Evolutionary conservation across 2,113 vertebrate species (phyloP).

Genomic region (Beaufortia kweichowensis): DNA sequence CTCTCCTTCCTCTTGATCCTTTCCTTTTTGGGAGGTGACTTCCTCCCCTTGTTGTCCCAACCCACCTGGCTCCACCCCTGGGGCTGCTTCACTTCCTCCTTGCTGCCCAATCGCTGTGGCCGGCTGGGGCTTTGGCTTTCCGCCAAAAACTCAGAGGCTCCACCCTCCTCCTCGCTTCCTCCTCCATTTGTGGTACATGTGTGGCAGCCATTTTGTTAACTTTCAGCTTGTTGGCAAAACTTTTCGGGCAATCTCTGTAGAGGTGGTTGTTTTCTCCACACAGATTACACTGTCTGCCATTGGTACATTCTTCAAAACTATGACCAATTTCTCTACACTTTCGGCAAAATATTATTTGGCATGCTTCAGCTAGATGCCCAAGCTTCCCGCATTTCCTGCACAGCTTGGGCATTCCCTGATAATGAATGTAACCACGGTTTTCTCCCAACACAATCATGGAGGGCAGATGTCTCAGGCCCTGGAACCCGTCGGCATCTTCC

Average conservation of each 20-base stretch:
- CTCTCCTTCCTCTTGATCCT: no score
- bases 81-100: neutral
- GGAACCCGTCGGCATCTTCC: neutral
- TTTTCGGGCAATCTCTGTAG: slow-evolving; percentile 41
- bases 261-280: neutral
- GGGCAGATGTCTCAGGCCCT: slow-evolving; percentile 14
- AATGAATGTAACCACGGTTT: slow-evolving; percentile 13
- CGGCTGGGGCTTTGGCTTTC: neutral
- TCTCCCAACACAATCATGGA: slow-evolving; percentile 35
- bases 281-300: slow-evolving; percentile 40
- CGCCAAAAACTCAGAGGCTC: neutral
- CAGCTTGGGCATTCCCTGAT: slow-evolving; percentile 26
- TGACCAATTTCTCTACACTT: slow-evolving; percentile 37
- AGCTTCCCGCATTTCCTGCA: neutral
- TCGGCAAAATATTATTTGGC: neutral
- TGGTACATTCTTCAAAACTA: slow-evolving; percentile 8
- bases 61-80: neutral
- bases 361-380: neutral
- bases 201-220: neutral
- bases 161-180: neutral
- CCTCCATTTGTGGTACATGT: neutral
- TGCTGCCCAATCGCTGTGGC: neutral
- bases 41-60: no score
- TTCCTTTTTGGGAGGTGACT: no score
- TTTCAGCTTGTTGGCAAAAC: slow-evolving; percentile 39